These are phyloP conservation scores for Decapterus maruadsi DNA, from an alignment of 2,797 vertebrate genomes.

Conservation along the genomic window DNA sequence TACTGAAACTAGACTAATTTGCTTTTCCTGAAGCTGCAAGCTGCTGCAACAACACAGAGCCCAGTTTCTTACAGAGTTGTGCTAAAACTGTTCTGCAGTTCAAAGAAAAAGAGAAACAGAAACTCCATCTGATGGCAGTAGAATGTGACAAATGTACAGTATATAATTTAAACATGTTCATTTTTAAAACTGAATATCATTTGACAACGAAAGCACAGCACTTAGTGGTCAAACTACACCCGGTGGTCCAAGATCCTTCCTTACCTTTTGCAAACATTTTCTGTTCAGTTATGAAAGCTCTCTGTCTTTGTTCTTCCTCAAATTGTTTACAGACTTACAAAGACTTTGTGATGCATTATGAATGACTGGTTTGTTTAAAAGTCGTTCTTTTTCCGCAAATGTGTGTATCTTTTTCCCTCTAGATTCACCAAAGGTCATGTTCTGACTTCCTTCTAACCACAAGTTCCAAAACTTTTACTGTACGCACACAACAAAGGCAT, in stretches of 20 bases:
- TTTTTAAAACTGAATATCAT: neutral
- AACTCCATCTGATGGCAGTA: no score
- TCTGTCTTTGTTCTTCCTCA: neutral
- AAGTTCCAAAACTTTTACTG: neutral
- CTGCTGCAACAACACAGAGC: no score
- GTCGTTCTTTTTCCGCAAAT: neutral
- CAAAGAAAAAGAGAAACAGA: no score
- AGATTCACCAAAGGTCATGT: neutral
- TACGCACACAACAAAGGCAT: conserved; percentile 10
- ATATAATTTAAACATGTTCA: no score
- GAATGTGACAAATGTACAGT: no score
- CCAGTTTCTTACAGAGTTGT: no score
- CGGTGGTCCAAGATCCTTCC: neutral
- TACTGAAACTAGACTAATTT: no score
- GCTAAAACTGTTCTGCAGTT: no score
- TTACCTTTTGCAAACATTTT: neutral
- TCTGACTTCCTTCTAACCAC: neutral
- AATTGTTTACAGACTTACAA: neutral
- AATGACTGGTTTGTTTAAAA: neutral
- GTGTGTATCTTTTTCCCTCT: neutral
- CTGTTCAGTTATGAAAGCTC: neutral
- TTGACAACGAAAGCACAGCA: neutral
- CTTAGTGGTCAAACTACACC: neutral
- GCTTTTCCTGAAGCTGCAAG: no score
- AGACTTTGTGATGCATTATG: neutral